These are phyloP conservation scores for Carposina sasakii DNA, from an alignment of 1,140 invertebrate genomes.

Conservation along the genomic window DNA sequence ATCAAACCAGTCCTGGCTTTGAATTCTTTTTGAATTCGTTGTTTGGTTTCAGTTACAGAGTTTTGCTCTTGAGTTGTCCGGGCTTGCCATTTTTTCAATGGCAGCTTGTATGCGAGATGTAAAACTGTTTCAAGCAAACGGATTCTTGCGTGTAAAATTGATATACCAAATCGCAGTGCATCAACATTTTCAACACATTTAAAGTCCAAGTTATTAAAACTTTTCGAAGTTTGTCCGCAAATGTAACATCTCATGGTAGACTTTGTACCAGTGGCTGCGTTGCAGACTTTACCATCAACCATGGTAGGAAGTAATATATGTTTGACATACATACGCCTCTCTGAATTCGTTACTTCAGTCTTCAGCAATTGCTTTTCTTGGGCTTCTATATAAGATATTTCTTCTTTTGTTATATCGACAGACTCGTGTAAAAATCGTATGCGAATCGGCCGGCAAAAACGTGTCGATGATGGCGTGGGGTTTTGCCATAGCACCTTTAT, in stretches of 20 bases:
- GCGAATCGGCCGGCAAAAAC: too few species aligned
- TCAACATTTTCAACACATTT: slow-evolving; percentile 10
- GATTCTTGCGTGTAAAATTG: slow-evolving; percentile 40
- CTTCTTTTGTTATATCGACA: too few species aligned
- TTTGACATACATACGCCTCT: not conserved
- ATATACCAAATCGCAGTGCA: slow-evolving; percentile 27
- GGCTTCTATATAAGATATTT: too few species aligned
- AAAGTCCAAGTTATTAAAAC: not conserved
- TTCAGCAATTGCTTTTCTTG: too few species aligned
- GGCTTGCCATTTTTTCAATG: slow-evolving; percentile 34
- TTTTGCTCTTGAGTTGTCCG: slow-evolving; percentile 7
- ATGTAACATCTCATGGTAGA: slow-evolving; percentile 18
- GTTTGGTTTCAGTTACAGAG: slow-evolving; percentile 18
- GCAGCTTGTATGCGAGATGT: slow-evolving; percentile 39
- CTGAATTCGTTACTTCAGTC: too few species aligned
- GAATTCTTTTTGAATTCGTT: slow-evolving; percentile 14
- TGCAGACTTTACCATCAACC: slow-evolving; percentile 43
- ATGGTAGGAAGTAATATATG: slow-evolving; percentile 33
- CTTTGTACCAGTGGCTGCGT: slow-evolving; percentile 31
- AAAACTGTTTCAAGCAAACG: slow-evolving; percentile 44
- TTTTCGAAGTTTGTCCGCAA: not conserved
- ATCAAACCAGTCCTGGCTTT: slow-evolving; percentile 19
- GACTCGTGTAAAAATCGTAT: not conserved
- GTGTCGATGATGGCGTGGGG: too few species aligned
- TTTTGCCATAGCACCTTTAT: too few species aligned